These are phyloP conservation scores for Hedya salicella DNA, from an alignment of 2,888 invertebrate species.

Conservation along the genomic window DNA sequence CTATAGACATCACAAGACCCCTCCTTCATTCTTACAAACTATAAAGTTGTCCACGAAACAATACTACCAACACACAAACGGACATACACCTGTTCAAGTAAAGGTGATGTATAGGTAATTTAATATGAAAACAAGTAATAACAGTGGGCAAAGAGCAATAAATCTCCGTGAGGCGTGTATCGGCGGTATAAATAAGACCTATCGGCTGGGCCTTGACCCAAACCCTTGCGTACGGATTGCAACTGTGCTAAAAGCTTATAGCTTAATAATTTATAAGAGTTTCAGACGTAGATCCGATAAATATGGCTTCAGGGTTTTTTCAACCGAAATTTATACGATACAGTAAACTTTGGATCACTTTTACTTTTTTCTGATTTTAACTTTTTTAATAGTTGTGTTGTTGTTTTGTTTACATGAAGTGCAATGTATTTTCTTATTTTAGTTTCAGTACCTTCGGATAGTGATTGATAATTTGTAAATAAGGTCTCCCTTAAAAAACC, in stretches of 20 bases:
- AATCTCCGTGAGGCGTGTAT: slow-evolving; percentile 66
- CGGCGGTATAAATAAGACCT: slow-evolving; percentile 48
- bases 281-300: slow-evolving; percentile 21
- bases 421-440: no score
- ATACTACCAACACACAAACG: slow-evolving; percentile 15
- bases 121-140: slow-evolving; percentile 72
- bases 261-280: slow-evolving; percentile 35
- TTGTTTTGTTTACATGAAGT: no score
- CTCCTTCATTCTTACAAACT: not conserved
- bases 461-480: no score
- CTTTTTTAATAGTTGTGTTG: no score
- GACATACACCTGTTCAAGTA: slow-evolving; percentile 38
- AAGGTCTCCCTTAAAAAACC: no score
- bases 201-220: slow-evolving; percentile 55
- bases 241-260: slow-evolving; percentile 44
- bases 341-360: no score
- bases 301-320: slow-evolving; percentile 34
- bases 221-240: slow-evolving; percentile 50
- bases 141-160: slow-evolving; percentile 67
- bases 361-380: no score
- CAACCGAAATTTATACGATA: no score
- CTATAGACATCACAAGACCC: no score
- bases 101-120: slow-evolving; percentile 49
- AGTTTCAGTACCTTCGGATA: no score
- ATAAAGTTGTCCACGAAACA: slow-evolving; percentile 1